Evolutionary conservation across 1,140 invertebrate species (phyloP).

Genomic region (Drepana arcuata): DNA sequence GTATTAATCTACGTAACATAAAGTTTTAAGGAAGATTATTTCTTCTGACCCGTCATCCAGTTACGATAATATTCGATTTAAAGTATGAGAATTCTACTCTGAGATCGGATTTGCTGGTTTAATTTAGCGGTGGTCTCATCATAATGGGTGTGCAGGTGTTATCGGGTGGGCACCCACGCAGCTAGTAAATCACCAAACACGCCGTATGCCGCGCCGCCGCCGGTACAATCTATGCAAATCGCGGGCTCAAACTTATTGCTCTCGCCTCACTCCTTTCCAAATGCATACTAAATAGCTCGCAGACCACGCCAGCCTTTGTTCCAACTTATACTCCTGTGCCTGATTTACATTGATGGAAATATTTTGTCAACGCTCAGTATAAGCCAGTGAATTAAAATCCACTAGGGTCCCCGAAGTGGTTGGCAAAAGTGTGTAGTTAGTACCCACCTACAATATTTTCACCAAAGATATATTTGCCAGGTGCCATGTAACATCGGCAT

Average conservation of each 20-base stretch:
- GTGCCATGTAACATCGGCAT: no score
- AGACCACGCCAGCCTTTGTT: constrained; percentile 47
- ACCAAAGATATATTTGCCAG: no score
- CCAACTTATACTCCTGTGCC: constrained; percentile 34
- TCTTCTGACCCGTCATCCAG: no score
- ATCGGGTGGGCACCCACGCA: constrained; percentile 19
- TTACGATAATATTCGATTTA: no score
- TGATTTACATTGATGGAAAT: constrained; percentile 32
- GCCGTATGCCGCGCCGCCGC: constrained; percentile 23
- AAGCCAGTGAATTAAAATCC: no score
- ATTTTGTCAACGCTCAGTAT: constrained; percentile 7
- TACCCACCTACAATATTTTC: no score
- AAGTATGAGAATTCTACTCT: no score
- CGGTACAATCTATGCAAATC: constrained; percentile 66
- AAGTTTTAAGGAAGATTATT: no score
- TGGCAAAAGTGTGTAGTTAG: no score
- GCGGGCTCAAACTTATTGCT: constrained; percentile 62
- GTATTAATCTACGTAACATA: no score
- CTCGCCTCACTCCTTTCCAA: constrained; percentile 66
- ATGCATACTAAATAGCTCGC: constrained; percentile 65
- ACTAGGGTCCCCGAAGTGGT: no score
- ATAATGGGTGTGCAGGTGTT: constrained; percentile 25
- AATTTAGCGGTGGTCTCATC: constrained; percentile 12
- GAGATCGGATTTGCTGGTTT: no score
- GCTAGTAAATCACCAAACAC: constrained; percentile 49